Evolutionary conservation across 2,888 invertebrate genomes (phyloP).

Genomic region (Cheilosia pagana): DNA sequence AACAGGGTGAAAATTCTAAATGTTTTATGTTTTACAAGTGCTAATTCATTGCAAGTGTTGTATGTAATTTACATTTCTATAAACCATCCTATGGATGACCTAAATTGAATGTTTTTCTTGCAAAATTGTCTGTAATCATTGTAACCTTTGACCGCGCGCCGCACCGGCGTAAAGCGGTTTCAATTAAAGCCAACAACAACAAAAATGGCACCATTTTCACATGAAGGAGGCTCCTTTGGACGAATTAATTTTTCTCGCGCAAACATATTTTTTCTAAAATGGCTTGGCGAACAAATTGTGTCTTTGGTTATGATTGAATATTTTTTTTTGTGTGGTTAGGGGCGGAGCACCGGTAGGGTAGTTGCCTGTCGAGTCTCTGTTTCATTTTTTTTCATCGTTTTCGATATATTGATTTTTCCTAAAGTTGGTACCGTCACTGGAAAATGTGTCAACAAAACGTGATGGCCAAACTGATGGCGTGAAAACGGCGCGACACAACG

Average conservation of each 20-base stretch:
- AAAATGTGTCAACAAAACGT: constrained; percentile 25
- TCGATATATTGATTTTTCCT: constrained; percentile 38
- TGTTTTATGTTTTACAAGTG: constrained; percentile 12
- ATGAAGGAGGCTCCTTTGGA: constrained; percentile 10
- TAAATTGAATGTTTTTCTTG: constrained; percentile 42
- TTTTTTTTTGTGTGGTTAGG: neutral
- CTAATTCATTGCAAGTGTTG: constrained; percentile 7
- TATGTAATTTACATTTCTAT: neutral
- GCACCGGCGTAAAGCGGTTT: constrained; percentile 66
- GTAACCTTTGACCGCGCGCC: constrained; percentile 58
- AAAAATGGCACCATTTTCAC: constrained; percentile 42
- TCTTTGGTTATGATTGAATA: neutral
- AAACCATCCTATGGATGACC: constrained; percentile 29
- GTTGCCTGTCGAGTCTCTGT: neutral
- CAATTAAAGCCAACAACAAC: constrained; percentile 32
- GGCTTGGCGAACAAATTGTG: constrained; percentile 6
- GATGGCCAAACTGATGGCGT: too few species aligned
- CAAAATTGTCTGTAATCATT: constrained; percentile 51
- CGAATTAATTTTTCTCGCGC: constrained; percentile 4
- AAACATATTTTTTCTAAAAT: constrained; percentile 4
- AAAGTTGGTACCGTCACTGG: neutral
- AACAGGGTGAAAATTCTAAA: neutral
- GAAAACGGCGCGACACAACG: neutral
- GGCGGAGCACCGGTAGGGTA: neutral
- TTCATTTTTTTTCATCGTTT: neutral